Evolutionary conservation across 2,888 invertebrate species (phyloP).

Genomic region (Heliconius cydno): DNA sequence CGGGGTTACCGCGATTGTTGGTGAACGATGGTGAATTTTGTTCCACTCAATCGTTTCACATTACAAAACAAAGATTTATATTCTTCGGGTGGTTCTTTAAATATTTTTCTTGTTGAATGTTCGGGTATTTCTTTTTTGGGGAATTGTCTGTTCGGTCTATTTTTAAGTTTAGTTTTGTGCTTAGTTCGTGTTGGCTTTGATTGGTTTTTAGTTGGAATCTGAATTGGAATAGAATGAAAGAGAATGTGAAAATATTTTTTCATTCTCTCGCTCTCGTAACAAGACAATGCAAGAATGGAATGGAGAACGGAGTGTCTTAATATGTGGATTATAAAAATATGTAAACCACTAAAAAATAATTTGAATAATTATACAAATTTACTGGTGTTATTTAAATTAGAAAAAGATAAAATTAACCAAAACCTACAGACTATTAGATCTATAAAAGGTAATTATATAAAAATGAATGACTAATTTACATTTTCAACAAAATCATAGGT

Average conservation of each 20-base stretch:
- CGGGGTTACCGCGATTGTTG: slow-evolving; percentile 46
- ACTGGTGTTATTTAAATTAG: too few species aligned
- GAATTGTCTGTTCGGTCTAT: neutral
- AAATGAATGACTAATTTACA: slow-evolving; percentile 14
- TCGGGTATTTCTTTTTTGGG: neutral
- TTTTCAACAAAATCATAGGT: slow-evolving; percentile 12
- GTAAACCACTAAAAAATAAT: too few species aligned
- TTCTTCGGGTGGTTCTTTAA: neutral
- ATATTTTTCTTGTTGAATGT: neutral
- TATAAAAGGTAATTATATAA: neutral
- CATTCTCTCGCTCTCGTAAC: too few species aligned
- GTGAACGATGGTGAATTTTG: slow-evolving; percentile 39
- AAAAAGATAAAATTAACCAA: too few species aligned
- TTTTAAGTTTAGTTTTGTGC: neutral
- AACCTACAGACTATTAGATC: too few species aligned
- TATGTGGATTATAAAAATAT: too few species aligned
- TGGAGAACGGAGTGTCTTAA: too few species aligned
- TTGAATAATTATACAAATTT: too few species aligned
- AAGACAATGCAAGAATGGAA: too few species aligned
- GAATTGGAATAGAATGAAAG: too few species aligned
- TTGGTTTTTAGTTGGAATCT: neutral
- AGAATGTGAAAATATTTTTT: too few species aligned
- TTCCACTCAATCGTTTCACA: slow-evolving; percentile 39
- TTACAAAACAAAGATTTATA: slow-evolving; percentile 27
- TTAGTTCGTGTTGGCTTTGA: neutral